Evolutionary conservation across 2,113 vertebrate genomes (phyloP).

Genomic region (Gallinago jamesoni): DNA sequence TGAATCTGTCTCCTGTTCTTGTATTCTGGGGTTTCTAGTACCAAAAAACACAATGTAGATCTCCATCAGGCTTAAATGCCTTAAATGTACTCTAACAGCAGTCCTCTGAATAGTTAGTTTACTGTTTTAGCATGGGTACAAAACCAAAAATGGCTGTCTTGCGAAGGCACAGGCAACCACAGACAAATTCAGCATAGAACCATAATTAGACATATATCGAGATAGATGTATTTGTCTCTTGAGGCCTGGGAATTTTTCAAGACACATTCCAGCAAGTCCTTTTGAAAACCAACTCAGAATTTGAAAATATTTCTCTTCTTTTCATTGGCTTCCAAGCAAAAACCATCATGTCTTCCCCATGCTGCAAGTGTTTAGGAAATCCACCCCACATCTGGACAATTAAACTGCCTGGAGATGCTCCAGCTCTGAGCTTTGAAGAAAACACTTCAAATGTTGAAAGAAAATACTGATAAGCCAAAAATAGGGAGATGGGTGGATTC

Average conservation of each 20-base stretch:
- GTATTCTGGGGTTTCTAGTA: not conserved
- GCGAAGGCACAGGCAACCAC: not conserved
- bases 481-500: not conserved
- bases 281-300: not conserved
- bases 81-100: not conserved
- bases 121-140: not conserved
- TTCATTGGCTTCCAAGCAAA: conserved; percentile 34
- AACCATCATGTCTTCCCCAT: not conserved
- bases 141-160: not conserved
- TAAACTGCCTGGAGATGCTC: conserved; percentile 1
- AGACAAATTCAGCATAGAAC: not conserved
- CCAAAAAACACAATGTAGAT: not conserved
- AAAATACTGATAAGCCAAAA: conserved; percentile 45
- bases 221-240: not conserved
- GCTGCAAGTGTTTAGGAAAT: conserved; percentile 8
- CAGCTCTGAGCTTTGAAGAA: conserved; percentile 27
- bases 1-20: not conserved
- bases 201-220: not conserved
- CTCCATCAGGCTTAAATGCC: not conserved
- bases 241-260: conserved; percentile 38
- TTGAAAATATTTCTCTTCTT: conserved; percentile 2
- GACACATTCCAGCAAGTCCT: not conserved
- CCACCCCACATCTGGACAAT: conserved; percentile 26
- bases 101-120: not conserved
- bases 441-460: conserved; percentile 20